Conservation (phyloP, 2,113 vertebrate genomes). For the Pachypanchax playfairii region DNA sequence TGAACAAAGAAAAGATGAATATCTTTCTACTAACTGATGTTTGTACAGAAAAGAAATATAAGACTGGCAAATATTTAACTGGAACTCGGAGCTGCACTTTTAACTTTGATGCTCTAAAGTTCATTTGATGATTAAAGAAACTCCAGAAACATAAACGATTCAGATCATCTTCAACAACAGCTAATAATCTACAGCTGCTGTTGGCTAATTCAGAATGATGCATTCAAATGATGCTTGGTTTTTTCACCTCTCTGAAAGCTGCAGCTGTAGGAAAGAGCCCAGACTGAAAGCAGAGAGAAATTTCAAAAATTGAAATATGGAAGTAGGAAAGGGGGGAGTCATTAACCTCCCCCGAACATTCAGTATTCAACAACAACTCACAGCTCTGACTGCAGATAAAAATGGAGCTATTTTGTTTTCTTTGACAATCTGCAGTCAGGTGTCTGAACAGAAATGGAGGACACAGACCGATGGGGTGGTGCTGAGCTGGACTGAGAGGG, state of each 20-base stretch:
- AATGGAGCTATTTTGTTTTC: conserved; percentile 55
- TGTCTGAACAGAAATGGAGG: conserved; percentile 68
- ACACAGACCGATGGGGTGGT: conserved; percentile 41
- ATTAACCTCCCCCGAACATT: conserved; percentile 69
- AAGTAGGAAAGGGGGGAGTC: conserved; percentile 22
- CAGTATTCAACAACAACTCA: conserved; percentile 74
- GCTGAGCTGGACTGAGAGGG: conserved; percentile 20
- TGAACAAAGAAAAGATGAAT: too few species aligned
- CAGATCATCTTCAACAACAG: background rate
- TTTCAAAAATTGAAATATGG: too few species aligned
- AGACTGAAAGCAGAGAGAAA: conserved; percentile 54
- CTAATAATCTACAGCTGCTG: conserved; percentile 43
- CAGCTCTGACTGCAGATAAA: conserved; percentile 82
- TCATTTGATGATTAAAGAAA: background rate
- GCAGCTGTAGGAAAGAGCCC: conserved; percentile 58
- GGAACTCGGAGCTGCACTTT: background rate
- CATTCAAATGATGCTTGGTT: conserved; percentile 45
- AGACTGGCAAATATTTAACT: too few species aligned
- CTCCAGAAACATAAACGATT: background rate
- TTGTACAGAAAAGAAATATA: too few species aligned
- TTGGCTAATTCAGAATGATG: conserved; percentile 41
- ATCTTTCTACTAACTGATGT: too few species aligned
- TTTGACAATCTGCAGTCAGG: conserved; percentile 73
- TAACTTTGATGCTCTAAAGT: background rate
- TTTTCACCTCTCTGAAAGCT: conserved; percentile 63